phyloP scores from a whole-genome alignment of 2,113 vertebrate species.

The Ardeotis arabs region DNA sequence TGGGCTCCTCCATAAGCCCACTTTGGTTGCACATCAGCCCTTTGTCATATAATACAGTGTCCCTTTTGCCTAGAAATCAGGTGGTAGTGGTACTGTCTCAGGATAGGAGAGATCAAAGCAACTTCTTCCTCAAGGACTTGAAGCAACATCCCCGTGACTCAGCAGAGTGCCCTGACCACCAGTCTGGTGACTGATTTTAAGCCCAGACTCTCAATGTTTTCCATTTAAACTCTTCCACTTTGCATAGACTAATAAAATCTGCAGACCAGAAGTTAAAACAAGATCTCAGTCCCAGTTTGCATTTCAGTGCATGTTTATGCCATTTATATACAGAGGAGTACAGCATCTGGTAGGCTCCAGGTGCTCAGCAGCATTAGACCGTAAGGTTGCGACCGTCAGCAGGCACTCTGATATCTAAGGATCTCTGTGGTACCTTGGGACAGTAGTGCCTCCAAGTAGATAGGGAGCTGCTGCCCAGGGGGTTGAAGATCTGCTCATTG shows the following conservation, averaged over 20 bases:
- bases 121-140: background rate
- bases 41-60: background rate
- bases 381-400: background rate
- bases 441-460: background rate
- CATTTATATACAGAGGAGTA: background rate
- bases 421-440: background rate
- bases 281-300: background rate
- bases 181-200: background rate
- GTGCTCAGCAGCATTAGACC: background rate
- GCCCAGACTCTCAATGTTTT: background rate
- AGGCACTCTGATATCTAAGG: background rate
- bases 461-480: background rate
- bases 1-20: background rate
- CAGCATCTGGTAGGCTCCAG: background rate
- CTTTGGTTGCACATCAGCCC: accelerated
- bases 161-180: background rate
- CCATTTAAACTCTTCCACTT: background rate
- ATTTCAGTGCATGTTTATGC: background rate
- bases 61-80: background rate
- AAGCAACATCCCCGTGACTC: background rate
- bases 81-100: background rate
- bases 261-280: background rate
- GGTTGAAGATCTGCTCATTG: background rate
- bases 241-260: background rate
- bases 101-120: background rate